Conservation (phyloP, 2,113 vertebrate species). For the Ia io region DNA sequence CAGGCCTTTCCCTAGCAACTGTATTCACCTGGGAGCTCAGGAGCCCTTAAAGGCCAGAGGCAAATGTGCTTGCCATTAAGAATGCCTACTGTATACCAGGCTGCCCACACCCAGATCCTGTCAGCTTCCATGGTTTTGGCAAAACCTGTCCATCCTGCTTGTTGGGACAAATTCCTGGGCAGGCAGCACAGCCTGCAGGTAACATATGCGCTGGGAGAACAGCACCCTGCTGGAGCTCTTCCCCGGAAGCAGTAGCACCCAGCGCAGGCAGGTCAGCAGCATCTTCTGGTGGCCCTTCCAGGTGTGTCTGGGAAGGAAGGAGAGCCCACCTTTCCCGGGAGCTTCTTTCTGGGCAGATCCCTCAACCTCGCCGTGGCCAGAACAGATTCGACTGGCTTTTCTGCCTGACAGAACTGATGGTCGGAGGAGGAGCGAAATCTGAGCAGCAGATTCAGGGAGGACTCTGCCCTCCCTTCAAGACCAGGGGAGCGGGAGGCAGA, state of each 20-base stretch:
- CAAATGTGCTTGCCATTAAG: constrained; percentile 31
- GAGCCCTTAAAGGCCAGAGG: background rate
- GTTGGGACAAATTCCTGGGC: constrained; percentile 72
- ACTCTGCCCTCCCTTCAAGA: background rate
- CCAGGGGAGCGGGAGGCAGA: background rate
- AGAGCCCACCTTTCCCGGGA: background rate
- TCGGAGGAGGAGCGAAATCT: background rate
- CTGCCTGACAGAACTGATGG: background rate
- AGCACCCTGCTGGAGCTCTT: constrained; percentile 14
- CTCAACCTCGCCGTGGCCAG: background rate
- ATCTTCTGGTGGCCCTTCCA: background rate
- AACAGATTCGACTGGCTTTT: background rate
- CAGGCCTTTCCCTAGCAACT: constrained; percentile 10
- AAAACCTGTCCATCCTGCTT: constrained; percentile 76
- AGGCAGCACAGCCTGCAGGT: constrained; percentile 56
- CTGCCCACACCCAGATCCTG: constrained; percentile 55
- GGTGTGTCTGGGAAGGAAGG: background rate
- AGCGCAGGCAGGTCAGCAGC: background rate
- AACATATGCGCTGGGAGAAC: constrained; percentile 24
- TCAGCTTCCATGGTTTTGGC: constrained; percentile 47
- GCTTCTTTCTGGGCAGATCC: background rate
- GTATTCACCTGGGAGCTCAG: constrained; percentile 9
- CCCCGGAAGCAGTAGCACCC: background rate
- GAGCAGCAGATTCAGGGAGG: background rate
- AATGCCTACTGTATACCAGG: constrained; percentile 55